These are phyloP conservation scores for Pampusana beccarii DNA, from an alignment of 2,113 vertebrate species.

Conservation along the genomic window DNA sequence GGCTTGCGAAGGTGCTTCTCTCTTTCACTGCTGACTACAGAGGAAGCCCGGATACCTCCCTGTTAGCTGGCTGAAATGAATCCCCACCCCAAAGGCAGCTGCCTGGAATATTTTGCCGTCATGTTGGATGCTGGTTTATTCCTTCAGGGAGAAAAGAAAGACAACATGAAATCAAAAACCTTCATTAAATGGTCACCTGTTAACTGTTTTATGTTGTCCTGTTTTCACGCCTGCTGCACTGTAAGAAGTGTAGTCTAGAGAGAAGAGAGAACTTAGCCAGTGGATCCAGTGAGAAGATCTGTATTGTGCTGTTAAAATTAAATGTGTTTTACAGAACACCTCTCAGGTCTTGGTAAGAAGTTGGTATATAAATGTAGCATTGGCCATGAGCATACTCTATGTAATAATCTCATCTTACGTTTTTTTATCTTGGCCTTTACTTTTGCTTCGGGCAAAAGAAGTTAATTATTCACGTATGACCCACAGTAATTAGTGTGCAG, in stretches of 20 bases:
- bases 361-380: neutral
- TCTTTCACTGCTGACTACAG: neutral
- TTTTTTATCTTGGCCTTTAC: slow-evolving; percentile 53
- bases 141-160: neutral
- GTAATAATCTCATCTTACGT: neutral
- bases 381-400: neutral
- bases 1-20: neutral
- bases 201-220: neutral
- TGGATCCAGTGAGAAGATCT: neutral
- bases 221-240: neutral
- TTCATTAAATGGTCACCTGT: neutral
- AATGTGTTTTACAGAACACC: neutral
- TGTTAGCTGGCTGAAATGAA: neutral
- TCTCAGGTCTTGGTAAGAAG: neutral
- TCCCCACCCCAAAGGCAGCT: neutral
- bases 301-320: neutral
- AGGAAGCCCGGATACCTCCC: neutral
- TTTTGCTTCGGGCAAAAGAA: slow-evolving; percentile 66
- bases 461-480: slow-evolving; percentile 69
- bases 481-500: slow-evolving; percentile 60
- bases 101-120: neutral
- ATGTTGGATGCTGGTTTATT: neutral
- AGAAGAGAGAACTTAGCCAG: neutral
- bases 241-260: neutral
- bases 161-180: neutral